Evolutionary conservation across 2,888 invertebrate genomes (phyloP).

Genomic region (Agriotes lineatus): DNA sequence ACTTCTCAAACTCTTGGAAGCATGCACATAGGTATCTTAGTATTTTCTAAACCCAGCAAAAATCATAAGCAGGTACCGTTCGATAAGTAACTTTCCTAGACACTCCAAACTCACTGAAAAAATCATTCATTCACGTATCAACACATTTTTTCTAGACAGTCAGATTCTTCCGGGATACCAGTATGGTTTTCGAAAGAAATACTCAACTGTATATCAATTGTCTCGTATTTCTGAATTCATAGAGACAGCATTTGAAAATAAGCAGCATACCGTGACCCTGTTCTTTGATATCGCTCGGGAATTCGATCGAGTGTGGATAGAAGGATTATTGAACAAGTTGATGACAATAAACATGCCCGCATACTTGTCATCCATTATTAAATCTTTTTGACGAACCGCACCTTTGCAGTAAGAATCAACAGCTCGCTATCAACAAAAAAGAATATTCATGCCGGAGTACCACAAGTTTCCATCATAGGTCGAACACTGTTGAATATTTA

Average conservation of each 20-base stretch:
- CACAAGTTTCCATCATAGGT: neutral
- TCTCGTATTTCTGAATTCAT: neutral
- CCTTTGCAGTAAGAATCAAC: neutral
- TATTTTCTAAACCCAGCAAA: neutral
- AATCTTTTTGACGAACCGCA: neutral
- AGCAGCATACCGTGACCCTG: too few species aligned
- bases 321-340: neutral
- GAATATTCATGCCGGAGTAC: neutral
- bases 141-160: too few species aligned
- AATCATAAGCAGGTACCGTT: too few species aligned
- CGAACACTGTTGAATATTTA: neutral
- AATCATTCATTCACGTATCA: too few species aligned
- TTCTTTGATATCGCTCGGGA: neutral
- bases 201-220: too few species aligned
- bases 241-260: neutral
- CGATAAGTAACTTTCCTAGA: too few species aligned
- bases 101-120: too few species aligned
- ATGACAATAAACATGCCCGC: neutral
- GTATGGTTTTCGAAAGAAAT: conserved; percentile 7
- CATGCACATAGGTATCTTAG: neutral
- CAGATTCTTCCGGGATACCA: neutral
- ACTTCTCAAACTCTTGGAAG: neutral
- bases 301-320: neutral
- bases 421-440: neutral
- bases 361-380: neutral